phyloP scores from a whole-genome alignment of 2,888 invertebrate genomes.

The Plagiodera versicolora region DNA sequence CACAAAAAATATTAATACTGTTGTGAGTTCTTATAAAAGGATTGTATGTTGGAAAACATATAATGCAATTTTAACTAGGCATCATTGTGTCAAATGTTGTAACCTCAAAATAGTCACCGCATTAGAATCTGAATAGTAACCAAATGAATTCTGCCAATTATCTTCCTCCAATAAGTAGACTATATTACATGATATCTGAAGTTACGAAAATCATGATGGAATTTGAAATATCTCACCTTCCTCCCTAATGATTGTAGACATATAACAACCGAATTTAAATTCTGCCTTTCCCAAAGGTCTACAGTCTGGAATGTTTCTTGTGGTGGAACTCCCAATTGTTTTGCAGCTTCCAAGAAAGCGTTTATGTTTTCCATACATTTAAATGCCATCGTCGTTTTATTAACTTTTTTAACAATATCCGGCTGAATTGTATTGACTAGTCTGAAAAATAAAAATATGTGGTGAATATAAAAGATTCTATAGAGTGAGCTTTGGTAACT shows the following conservation, averaged over 20 bases:
- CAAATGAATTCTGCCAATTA: background rate
- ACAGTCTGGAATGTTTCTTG: slow-evolving; percentile 97
- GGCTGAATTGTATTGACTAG: slow-evolving; percentile 84
- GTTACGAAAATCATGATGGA: background rate
- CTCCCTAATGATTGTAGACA: slow-evolving; percentile 93
- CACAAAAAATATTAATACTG: too few relatives aligned
- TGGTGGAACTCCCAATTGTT: slow-evolving; percentile 85
- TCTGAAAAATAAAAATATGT: slow-evolving; percentile 57
- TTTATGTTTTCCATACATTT: slow-evolving; percentile 99
- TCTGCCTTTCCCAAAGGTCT: slow-evolving; percentile 95
- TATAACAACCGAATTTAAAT: slow-evolving; percentile 93
- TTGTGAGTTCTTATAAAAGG: too few relatives aligned
- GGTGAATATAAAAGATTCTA: too few relatives aligned
- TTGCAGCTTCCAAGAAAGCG: slow-evolving; percentile 84
- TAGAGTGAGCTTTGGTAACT: too few relatives aligned
- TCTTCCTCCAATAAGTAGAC: background rate
- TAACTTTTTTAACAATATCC: slow-evolving; percentile 88
- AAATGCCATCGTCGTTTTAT: slow-evolving; percentile 84
- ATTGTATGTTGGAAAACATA: too few relatives aligned
- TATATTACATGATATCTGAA: too few relatives aligned
- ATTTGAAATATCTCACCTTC: slow-evolving; percentile 66
- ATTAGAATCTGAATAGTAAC: too few relatives aligned
- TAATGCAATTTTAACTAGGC: too few relatives aligned
- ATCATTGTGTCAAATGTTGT: too few relatives aligned
- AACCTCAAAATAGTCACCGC: too few relatives aligned